A percentile compares a stretch with the other conserved stretches of the same genome.
Evolutionary conservation across 1,140 invertebrate species (phyloP).

Genomic region (Hyles vespertilio): DNA sequence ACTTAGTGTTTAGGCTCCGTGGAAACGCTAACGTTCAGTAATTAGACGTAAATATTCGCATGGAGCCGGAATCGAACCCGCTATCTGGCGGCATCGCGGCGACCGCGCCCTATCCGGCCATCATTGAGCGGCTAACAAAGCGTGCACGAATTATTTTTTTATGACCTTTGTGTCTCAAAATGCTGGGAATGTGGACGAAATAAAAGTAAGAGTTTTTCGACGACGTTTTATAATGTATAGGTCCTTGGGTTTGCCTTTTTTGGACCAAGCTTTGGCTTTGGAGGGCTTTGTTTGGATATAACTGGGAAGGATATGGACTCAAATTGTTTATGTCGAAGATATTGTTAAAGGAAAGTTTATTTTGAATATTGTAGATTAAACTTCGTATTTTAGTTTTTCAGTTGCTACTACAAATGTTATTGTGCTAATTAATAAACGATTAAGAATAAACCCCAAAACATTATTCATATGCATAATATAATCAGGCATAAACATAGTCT

Average conservation of each 20-base stretch:
- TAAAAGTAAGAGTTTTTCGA: slow-evolving; percentile 16
- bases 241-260: slow-evolving; percentile 1
- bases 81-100: slow-evolving; percentile 47
- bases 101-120: slow-evolving; percentile 28
- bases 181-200: slow-evolving; percentile 19
- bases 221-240: slow-evolving; percentile 8
- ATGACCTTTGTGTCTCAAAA: slow-evolving; percentile 18
- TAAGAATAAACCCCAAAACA: too few relatives aligned
- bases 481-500: too few relatives aligned
- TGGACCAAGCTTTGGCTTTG: not conserved
- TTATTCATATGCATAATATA: too few relatives aligned
- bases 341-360: too few relatives aligned
- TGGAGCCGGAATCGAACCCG: slow-evolving; percentile 30
- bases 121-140: slow-evolving; percentile 46
- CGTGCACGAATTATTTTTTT: slow-evolving; percentile 22
- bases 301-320: too few relatives aligned
- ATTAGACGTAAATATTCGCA: slow-evolving; percentile 51
- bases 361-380: too few relatives aligned
- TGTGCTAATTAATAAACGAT: too few relatives aligned
- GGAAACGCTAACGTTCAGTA: slow-evolving; percentile 22
- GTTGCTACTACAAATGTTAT: too few relatives aligned
- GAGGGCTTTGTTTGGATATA: too few relatives aligned
- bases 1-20: slow-evolving; percentile 1
- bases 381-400: too few relatives aligned
- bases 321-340: too few relatives aligned